Evolutionary conservation across 2,797 vertebrate genomes (phyloP), one percentile per base, ranked within the genome.

Genomic region (Fistularia tabacaria): DNA sequence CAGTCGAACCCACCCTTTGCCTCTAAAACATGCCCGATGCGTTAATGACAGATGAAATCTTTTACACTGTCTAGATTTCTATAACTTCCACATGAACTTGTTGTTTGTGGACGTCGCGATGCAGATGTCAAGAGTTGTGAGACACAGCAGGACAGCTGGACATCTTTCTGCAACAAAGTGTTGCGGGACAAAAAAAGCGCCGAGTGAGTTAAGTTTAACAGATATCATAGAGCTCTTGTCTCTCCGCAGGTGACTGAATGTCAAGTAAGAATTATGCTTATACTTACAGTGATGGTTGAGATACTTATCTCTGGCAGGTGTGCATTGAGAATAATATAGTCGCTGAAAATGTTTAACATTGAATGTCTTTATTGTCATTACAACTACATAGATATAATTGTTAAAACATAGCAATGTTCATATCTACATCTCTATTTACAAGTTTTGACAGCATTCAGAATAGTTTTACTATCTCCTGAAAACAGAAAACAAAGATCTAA

Each of bases 361-460:
- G 70, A 77, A 74, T 79, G 69, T 80, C 63, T 76, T 45, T 68
- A 58, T 51, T 51, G 44, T 49, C 52, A 42, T 10, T 73, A 41
- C 38, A 7, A 69, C 68, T 40, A 54, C 64, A 54, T 64, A 64
- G 49, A 79, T 64, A 80, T 76, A 69, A 83, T 79, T 77, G 77
- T 76, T 78, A 68, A 83, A 72, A 51, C 74, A 45, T 71, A 85
- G 76, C 76, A 87, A 87, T 85, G 82, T 71, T 71, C 76, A 79
- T 69, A 74, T 70, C 67, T 73, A 70, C 48, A 70, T 13, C 41
- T 71, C 64, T 49, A 49, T 67, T 59, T 41, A 38, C 52, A 50
- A 43, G 46, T 52, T 53, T 57, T 61, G 37, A 66, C 64, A 67
- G 36, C 41, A 60, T 70, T 65, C 40, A 54, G 57, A 49, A 52